phyloP scores from a whole-genome alignment of 2,888 invertebrate genomes.

The Amorpha juglandis region DNA sequence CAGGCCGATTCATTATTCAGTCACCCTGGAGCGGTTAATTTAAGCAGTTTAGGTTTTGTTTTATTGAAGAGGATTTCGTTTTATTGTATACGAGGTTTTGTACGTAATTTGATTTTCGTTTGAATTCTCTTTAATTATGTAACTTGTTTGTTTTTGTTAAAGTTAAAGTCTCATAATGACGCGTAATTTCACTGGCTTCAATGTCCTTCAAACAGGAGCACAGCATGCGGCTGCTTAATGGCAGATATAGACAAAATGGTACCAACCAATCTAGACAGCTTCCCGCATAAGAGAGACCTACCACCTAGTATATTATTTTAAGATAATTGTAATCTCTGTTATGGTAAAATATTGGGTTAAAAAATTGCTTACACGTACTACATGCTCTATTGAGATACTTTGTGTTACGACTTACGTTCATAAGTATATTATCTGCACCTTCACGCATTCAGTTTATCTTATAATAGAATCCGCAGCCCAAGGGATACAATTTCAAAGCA shows the following conservation, averaged over 20 bases:
- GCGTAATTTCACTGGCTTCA: no score
- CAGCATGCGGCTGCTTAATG: no score
- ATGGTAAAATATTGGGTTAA: not conserved
- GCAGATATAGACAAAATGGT: no score
- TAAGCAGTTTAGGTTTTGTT: slow-evolving; percentile 25
- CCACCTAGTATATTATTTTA: no score
- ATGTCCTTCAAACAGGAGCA: no score
- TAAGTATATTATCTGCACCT: not conserved
- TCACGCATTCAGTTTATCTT: not conserved
- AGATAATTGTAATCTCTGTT: no score
- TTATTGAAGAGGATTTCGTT: slow-evolving; percentile 10
- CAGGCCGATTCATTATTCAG: slow-evolving; percentile 33
- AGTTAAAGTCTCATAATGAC: no score
- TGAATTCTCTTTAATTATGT: not conserved
- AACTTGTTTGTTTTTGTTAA: not conserved
- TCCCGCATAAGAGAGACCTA: no score
- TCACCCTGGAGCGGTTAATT: slow-evolving; percentile 1
- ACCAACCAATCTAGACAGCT: no score
- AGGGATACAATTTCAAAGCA: slow-evolving; percentile 32
- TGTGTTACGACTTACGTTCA: no score
- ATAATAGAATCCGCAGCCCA: not conserved
- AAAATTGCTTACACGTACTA: not conserved
- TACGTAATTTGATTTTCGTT: not conserved
- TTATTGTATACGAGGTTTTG: not conserved
- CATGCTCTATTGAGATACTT: not conserved